Percentiles rank a stretch among this genome's conserved stretches.
phyloP scores from a whole-genome alignment of 1,140 invertebrate genomes.

The Eriosoma lanigerum region DNA sequence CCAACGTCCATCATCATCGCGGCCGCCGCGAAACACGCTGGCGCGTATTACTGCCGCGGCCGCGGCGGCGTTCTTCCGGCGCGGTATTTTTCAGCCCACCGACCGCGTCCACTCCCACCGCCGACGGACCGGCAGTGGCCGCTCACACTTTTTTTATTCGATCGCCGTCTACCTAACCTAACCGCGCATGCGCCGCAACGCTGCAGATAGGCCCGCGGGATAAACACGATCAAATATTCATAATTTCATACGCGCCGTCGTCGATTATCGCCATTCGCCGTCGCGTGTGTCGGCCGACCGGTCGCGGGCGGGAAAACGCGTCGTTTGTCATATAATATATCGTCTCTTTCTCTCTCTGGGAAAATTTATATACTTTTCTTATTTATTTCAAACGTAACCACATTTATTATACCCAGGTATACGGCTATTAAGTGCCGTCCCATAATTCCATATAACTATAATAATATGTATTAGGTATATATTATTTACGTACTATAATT shows the following conservation, averaged over 20 bases:
- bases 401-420: too few relatives aligned
- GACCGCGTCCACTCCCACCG: not conserved
- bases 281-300: not conserved
- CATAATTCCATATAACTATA: too few relatives aligned
- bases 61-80: not conserved
- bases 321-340: too few relatives aligned
- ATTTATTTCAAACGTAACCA: too few relatives aligned
- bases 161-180: not conserved
- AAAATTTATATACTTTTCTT: too few relatives aligned
- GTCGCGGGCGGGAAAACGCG: too few relatives aligned
- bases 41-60: too few relatives aligned
- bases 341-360: too few relatives aligned
- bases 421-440: too few relatives aligned
- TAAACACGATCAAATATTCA: not conserved
- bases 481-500: too few relatives aligned
- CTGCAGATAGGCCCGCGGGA: not conserved
- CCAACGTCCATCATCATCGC: not conserved
- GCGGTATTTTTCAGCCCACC: not conserved
- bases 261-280: not conserved
- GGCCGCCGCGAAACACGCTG: not conserved
- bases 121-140: too few relatives aligned
- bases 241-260: not conserved
- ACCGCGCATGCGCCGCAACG: not conserved
- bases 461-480: too few relatives aligned
- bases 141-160: not conserved